Evolutionary conservation across 2,888 invertebrate species (phyloP).

Genomic region (Cheilosia urbana): DNA sequence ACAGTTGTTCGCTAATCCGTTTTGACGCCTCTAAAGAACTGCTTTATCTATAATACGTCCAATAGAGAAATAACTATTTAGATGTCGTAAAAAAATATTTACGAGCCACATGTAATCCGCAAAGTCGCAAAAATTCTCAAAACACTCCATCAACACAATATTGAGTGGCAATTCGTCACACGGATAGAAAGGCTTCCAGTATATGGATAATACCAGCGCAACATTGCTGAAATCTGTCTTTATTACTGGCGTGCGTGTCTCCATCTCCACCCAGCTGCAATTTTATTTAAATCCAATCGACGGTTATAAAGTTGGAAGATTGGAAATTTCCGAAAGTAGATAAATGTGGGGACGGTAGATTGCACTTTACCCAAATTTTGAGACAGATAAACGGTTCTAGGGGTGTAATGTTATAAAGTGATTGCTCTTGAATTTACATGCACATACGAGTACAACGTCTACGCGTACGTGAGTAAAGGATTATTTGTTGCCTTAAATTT

Average conservation of each 20-base stretch:
- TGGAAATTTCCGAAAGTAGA: conserved; percentile 12
- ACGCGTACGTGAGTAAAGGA: background rate
- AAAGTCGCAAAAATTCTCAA: conserved; percentile 34
- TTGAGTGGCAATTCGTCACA: conserved; percentile 50
- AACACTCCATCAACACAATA: conserved; percentile 34
- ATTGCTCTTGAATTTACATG: conserved; percentile 8
- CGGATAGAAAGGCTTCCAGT: background rate
- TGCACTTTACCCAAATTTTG: conserved; percentile 14
- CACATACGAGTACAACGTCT: background rate
- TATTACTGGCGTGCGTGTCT: background rate
- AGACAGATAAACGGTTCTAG: background rate
- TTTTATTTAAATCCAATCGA: conserved; percentile 50
- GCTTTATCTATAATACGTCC: background rate
- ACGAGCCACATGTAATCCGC: conserved; percentile 30
- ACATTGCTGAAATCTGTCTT: background rate
- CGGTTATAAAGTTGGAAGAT: conserved; percentile 19
- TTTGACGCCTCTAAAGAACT: background rate
- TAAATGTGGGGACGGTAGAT: background rate
- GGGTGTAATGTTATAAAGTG: background rate
- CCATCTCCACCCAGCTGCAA: conserved; percentile 8
- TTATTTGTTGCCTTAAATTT: background rate
- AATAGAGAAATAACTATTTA: conserved; percentile 31
- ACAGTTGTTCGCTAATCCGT: no score
- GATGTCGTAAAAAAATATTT: conserved; percentile 52
- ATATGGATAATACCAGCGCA: background rate